Percentiles rank a stretch among this genome's conserved stretches.
phyloP scores from a whole-genome alignment of 2,797 vertebrate species.

The Pachyuromys duprasi region DNA sequence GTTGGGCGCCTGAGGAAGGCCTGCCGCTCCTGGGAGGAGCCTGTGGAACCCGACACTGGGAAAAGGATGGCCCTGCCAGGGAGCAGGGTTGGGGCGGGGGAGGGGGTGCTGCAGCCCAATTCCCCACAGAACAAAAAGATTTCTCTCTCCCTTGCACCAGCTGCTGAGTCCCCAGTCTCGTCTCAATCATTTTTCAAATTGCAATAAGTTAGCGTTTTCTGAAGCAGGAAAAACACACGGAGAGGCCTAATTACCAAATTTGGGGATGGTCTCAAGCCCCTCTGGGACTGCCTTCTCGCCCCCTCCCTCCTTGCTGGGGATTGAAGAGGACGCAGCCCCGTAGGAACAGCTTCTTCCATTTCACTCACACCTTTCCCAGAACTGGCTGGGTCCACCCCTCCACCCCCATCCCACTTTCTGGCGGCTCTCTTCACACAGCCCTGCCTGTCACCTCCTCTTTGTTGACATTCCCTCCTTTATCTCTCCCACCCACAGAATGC shows the following conservation, averaged over 20 bases:
- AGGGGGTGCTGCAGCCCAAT: conserved; percentile 44
- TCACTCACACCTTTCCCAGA: conserved; percentile 69
- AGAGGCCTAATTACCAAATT: conserved; percentile 79
- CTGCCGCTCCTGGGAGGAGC: conserved; percentile 72
- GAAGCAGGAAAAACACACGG: conserved; percentile 71
- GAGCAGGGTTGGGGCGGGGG: conserved; percentile 36
- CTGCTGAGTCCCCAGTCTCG: conserved; percentile 67
- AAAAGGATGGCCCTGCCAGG: conserved; percentile 68
- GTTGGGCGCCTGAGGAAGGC: conserved; percentile 59
- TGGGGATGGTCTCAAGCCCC: conserved; percentile 74
- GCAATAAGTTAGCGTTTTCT: conserved; percentile 81
- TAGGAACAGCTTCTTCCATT: conserved; percentile 72
- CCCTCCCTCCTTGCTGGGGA: conserved; percentile 32
- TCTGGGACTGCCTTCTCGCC: background rate
- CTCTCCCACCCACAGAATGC: conserved; percentile 54
- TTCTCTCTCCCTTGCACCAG: conserved; percentile 72
- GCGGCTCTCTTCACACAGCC: background rate
- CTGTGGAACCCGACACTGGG: conserved; percentile 64
- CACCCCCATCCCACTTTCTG: background rate
- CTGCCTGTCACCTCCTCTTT: conserved; percentile 69
- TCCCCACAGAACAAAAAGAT: conserved; percentile 75
- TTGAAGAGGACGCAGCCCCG: background rate
- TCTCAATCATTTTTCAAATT: conserved; percentile 80
- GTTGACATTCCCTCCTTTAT: conserved; percentile 51
- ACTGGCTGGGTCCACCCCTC: background rate